Base-by-base conservation (phyloP, 1,140 invertebrate species). In the Pectinophora gossypiella region DNA sequence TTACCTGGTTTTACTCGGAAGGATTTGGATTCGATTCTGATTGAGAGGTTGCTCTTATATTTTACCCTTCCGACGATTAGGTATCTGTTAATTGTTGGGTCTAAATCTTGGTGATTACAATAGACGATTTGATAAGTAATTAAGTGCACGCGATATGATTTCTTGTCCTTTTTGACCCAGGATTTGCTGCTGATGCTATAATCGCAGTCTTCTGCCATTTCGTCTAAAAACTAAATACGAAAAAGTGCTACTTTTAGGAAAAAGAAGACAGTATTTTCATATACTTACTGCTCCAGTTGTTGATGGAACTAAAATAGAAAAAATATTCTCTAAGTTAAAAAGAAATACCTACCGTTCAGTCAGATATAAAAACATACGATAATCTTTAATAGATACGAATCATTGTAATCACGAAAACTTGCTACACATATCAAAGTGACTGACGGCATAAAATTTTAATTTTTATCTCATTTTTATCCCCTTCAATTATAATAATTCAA, bases 1-100 rank as follows among this genome's bases (percentile, higher is more conserved):
- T 71, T 82, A 76, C 76, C 76, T 80, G 74, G 61, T 57, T 74
- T 66, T 78, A 78, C 67, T 69, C 55, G 57, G 74, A 81, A 78
- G 68, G 27, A 32, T 9, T 32, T 42, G 58, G 54, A 19, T 13
- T 42, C 59, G 54, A 19, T 13, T 59, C 48, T 59, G 73, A 78
- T 74, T 71, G 64, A 80, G 74, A 69, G 64, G 62, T 72, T 66
- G 74, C 46, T 54, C 36, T 32, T 38, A 62, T 55, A 60, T 48
- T 56, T 48, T 62, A 61, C 56, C 63, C 64, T 69, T 55, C 32
- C 49, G 54, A 56, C 51, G 51, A 51, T 44, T 38, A 48, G 54
- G 48, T 51, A 57, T 70, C n/a, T n/a, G n/a, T 75, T 76, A 75
- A 79, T 76, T 79, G 60, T 55, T 32, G n/a, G 27, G 9, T n/a